These are phyloP conservation scores for Antedon mediterranea DNA, from an alignment of 53 echinoderm and acorn worm species.

Conservation along the genomic window DNA sequence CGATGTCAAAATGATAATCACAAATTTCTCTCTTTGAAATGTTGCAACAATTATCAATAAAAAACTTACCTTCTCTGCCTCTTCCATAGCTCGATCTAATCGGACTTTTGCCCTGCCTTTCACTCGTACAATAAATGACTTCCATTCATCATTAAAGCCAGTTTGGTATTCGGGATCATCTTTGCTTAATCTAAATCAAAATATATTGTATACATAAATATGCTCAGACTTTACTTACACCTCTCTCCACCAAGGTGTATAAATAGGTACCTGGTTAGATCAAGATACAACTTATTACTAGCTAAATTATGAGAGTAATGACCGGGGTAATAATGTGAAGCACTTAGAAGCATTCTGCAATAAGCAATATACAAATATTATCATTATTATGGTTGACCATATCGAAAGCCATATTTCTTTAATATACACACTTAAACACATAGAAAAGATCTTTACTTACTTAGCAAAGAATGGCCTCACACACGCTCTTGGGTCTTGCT, in stretches of 20 bases:
- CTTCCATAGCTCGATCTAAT: constrained; percentile 44
- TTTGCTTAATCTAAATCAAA: constrained; percentile 41
- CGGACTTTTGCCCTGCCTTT: constrained; percentile 52
- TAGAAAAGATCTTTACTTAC: no score
- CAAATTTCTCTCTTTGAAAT: no score
- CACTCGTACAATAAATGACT: constrained; percentile 56
- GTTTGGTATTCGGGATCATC: constrained; percentile 64
- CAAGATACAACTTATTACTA: neutral
- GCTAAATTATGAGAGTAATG: neutral
- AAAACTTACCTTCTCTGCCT: constrained; percentile 39
- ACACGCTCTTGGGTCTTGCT: constrained; percentile 75
- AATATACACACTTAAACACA: no score
- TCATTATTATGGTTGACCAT: no score
- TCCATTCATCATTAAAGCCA: constrained; percentile 73
- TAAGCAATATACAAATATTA: no score
- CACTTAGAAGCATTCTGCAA: no score
- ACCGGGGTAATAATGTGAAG: no score
- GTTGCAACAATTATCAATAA: no score
- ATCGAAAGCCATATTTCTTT: no score
- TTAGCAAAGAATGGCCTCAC: constrained; percentile 86
- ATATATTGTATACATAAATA: neutral
- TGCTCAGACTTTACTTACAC: neutral
- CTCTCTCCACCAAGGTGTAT: no score
- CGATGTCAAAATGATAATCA: no score
- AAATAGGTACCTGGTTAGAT: no score